phyloP scores from a whole-genome alignment of 2,888 invertebrate genomes.

The Dermolepida albohirtum region DNA sequence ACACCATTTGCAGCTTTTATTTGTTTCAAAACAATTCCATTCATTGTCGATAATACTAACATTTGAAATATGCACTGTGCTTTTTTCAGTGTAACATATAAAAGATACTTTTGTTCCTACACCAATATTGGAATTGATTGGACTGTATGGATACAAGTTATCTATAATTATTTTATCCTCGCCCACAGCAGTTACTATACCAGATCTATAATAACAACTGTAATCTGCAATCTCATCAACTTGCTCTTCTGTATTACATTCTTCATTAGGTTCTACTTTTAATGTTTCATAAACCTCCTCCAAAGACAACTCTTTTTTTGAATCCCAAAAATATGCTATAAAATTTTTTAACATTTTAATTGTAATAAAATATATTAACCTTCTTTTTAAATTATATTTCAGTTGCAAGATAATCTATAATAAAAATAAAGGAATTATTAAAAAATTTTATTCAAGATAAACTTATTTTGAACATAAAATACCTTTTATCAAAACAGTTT shows the following conservation, averaged over 20 bases:
- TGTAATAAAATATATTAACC: no score
- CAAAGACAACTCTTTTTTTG: slow-evolving; percentile 50
- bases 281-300: slow-evolving; percentile 54
- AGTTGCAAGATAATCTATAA: no score
- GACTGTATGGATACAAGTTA: slow-evolving; percentile 66
- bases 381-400: no score
- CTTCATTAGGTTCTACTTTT: slow-evolving; percentile 39
- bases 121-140: slow-evolving; percentile 56
- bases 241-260: slow-evolving; percentile 32
- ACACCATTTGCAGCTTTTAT: slow-evolving; percentile 55
- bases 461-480: no score
- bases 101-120: slow-evolving; percentile 71
- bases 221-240: slow-evolving; percentile 44
- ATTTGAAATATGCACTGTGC: slow-evolving; percentile 64
- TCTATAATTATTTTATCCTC: slow-evolving; percentile 71
- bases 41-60: slow-evolving; percentile 55
- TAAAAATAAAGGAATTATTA: no score
- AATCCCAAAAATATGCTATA: slow-evolving; percentile 48
- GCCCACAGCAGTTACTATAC: slow-evolving; percentile 71
- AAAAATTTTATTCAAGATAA: no score
- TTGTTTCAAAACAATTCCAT: slow-evolving; percentile 62
- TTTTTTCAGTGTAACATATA: slow-evolving; percentile 51
- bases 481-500: no score
- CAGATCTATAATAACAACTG: slow-evolving; percentile 61
- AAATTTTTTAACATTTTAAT: slow-evolving; percentile 50